phyloP scores from a whole-genome alignment of 2,113 vertebrate genomes.

The Elaphurus davidianus region DNA sequence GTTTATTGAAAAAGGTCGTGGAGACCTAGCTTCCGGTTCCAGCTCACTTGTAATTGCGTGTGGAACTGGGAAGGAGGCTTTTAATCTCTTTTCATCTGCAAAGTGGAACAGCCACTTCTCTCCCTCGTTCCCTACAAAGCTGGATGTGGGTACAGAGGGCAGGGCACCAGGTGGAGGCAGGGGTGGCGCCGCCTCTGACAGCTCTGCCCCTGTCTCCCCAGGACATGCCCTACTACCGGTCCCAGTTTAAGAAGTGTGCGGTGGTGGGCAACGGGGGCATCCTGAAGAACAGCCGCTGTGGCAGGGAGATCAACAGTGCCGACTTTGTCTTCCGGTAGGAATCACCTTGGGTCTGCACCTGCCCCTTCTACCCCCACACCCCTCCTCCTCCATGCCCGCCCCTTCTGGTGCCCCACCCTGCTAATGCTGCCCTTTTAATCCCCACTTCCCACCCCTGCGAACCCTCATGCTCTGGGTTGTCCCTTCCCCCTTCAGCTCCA shows the following conservation, averaged over 20 bases:
- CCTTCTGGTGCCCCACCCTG: rapidly evolving
- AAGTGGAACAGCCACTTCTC: not conserved
- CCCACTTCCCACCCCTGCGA: not conserved
- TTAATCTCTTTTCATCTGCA: not conserved
- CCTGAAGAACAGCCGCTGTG: slow-evolving; percentile 96
- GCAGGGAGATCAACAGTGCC: slow-evolving; percentile 93
- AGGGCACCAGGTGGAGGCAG: not conserved
- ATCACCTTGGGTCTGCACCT: not conserved
- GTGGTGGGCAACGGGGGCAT: slow-evolving; percentile 98
- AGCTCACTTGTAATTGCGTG: not conserved
- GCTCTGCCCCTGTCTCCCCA: slow-evolving; percentile 59
- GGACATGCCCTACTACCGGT: slow-evolving; percentile 97
- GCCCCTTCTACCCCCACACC: rapidly evolving
- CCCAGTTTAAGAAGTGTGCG: slow-evolving; percentile 97
- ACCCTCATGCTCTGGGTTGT: not conserved
- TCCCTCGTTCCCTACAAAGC: not conserved
- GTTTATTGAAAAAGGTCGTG: not conserved
- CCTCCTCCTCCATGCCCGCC: too few species aligned
- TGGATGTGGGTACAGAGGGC: not conserved
- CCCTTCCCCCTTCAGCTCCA: not conserved
- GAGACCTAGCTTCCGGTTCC: not conserved
- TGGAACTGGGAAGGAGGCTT: not conserved
- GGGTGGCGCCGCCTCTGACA: not conserved
- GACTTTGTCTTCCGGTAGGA: slow-evolving; percentile 96
- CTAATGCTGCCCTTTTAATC: not conserved